Percentiles rank a stretch among this genome's conserved stretches.
Conservation (phyloP, 2,888 invertebrate genomes). For the Elegia similella region DNA sequence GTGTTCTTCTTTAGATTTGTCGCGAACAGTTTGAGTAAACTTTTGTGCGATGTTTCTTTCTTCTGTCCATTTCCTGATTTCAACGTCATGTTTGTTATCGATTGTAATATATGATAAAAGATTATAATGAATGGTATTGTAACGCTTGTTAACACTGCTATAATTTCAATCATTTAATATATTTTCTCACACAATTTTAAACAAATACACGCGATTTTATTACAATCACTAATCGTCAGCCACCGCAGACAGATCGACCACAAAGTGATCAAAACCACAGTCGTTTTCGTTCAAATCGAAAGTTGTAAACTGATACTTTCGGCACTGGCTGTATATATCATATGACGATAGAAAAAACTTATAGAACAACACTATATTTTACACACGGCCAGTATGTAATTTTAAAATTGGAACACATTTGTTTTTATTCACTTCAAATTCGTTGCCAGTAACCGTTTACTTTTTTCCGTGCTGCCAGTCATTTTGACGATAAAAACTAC, state of each 20-base stretch:
- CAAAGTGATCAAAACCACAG: slow-evolving; percentile 1
- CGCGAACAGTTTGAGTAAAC: slow-evolving; percentile 53
- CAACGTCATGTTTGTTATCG: slow-evolving; percentile 40
- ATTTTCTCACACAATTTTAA: not conserved
- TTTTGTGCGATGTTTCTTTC: slow-evolving; percentile 45
- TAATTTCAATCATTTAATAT: slow-evolving; percentile 2
- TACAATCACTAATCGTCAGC: not conserved
- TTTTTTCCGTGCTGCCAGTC: not conserved
- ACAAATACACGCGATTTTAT: not conserved
- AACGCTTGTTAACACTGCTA: not conserved
- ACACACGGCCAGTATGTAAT: not conserved
- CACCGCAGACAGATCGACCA: not conserved
- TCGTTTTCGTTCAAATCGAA: slow-evolving; percentile 18
- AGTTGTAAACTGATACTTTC: slow-evolving; percentile 19
- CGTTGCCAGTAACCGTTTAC: not conserved
- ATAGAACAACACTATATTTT: not conserved
- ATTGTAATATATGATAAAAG: slow-evolving; percentile 2
- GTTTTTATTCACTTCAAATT: not conserved
- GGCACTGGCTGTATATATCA: slow-evolving; percentile 19
- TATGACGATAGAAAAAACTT: slow-evolving; percentile 7
- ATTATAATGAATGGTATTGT: slow-evolving; percentile 4
- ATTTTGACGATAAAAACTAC: not conserved
- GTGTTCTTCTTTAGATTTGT: slow-evolving; percentile 65
- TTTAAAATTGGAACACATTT: not conserved
- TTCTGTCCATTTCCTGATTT: slow-evolving; percentile 35